A percentile compares a stretch with the other conserved stretches of the same genome.
Conservation (phyloP, 2,888 invertebrate genomes). For the Ceramica pisi region DNA sequence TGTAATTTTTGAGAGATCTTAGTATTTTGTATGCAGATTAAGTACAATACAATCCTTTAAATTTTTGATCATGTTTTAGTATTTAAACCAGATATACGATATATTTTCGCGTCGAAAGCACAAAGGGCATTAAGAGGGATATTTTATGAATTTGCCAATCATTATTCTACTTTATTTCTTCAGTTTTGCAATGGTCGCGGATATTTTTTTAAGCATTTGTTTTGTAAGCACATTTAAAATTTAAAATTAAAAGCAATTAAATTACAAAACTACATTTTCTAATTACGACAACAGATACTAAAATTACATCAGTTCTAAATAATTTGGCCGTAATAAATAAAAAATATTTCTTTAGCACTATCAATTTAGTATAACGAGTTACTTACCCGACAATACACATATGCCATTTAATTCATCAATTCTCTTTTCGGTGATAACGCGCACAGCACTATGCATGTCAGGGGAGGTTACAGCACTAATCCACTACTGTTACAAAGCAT, state of each 20-base stretch:
- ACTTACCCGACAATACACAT: conserved; percentile 41
- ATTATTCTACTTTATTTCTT: not conserved
- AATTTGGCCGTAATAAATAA: not conserved
- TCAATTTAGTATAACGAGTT: conserved; percentile 10
- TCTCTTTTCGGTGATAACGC: conserved; percentile 3
- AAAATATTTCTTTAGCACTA: not conserved
- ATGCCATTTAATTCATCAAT: conserved; percentile 4
- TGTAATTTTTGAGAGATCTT: not conserved
- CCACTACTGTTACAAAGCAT: conserved; percentile 42
- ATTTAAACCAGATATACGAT: not conserved
- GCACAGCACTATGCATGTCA: conserved; percentile 15
- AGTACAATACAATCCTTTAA: not conserved
- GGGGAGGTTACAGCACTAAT: conserved; percentile 34
- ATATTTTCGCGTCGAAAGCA: not conserved
- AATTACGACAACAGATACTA: not conserved
- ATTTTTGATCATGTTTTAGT: not conserved
- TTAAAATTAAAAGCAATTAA: not conserved
- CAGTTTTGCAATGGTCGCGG: not conserved
- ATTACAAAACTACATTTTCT: conserved; percentile 2
- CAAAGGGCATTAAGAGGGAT: not conserved
- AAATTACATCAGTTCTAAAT: not conserved
- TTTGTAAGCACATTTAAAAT: not conserved
- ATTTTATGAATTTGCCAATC: not conserved
- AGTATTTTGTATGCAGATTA: conserved; percentile 34
- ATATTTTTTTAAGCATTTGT: not conserved